Evolutionary conservation across 2,797 vertebrate species (phyloP).

Genomic region (Cephalopachus bancanus): DNA sequence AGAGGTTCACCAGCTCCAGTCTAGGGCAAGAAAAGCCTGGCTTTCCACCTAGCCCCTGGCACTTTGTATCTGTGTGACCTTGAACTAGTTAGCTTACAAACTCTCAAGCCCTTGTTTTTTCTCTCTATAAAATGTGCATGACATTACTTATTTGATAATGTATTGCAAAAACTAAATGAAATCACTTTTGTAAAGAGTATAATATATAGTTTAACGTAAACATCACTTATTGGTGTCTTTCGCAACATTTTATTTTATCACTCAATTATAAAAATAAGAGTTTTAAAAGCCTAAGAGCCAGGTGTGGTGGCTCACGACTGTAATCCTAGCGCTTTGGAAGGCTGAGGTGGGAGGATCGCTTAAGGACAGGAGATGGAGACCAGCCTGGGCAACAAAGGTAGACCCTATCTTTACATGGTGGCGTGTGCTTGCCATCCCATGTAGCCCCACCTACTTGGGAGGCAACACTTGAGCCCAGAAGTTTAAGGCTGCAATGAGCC

Average conservation of each 20-base stretch:
- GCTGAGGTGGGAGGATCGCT: no score
- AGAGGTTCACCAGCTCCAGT: fast-evolving
- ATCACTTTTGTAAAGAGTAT: background rate
- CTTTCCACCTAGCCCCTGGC: background rate
- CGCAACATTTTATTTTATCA: background rate
- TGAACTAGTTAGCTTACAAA: background rate
- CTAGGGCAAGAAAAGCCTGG: background rate
- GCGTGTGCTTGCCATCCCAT: no score
- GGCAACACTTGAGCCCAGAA: no score
- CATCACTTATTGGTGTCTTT: background rate
- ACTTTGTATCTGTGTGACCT: background rate
- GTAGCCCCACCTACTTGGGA: no score
- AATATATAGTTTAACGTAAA: background rate
- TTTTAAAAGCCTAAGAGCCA: no score
- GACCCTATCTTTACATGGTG: no score
- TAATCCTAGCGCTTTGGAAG: no score
- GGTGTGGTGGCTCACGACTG: no score
- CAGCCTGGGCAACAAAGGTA: no score
- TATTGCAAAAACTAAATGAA: background rate
- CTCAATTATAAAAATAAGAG: background rate
- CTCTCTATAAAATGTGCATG: background rate
- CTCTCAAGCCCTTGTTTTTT: background rate
- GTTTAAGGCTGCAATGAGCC: no score
- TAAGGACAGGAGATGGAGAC: no score
- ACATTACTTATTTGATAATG: background rate